A percentile compares a stretch with the other conserved stretches of the same genome.
Evolutionary conservation across 2,113 vertebrate species (phyloP).

Genomic region (Nycticebus coucang): DNA sequence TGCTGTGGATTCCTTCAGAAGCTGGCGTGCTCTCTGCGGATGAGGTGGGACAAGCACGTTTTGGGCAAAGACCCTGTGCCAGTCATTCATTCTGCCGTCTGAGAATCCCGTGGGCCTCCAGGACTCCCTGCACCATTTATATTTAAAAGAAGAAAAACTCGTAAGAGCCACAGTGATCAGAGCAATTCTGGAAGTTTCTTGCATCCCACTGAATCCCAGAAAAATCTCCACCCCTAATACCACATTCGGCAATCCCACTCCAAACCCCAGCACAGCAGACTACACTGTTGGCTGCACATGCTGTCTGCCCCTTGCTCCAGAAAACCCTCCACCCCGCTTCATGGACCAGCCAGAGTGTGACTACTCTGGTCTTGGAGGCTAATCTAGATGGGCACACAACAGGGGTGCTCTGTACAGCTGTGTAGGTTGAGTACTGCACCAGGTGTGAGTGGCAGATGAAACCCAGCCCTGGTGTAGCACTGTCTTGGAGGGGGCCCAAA

Average conservation of each 20-base stretch:
- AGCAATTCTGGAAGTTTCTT: neutral
- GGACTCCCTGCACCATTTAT: neutral
- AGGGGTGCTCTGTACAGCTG: neutral
- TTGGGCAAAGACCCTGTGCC: conserved; percentile 85
- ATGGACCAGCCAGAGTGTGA: neutral
- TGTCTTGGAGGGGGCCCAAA: too few relatives aligned
- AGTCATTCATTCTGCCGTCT: conserved; percentile 79
- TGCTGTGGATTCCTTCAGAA: conserved; percentile 76
- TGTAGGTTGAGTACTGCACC: neutral
- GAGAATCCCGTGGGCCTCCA: neutral
- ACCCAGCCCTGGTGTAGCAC: neutral
- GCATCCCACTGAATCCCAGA: neutral
- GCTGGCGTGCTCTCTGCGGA: conserved; percentile 82
- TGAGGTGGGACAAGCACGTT: conserved; percentile 85
- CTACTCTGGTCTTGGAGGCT: fast-evolving
- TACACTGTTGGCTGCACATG: fast-evolving
- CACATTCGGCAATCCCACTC: neutral
- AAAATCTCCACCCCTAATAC: neutral
- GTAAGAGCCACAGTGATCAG: neutral
- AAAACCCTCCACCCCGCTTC: fast-evolving
- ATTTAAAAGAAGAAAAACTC: neutral
- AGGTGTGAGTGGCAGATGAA: neutral
- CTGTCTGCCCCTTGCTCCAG: neutral
- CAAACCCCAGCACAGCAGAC: neutral
- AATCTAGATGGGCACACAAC: fast-evolving